Evolutionary conservation across 2,797 vertebrate species (phyloP), one percentile per base, ranked within the genome.

Genomic region (Ispidina picta): DNA sequence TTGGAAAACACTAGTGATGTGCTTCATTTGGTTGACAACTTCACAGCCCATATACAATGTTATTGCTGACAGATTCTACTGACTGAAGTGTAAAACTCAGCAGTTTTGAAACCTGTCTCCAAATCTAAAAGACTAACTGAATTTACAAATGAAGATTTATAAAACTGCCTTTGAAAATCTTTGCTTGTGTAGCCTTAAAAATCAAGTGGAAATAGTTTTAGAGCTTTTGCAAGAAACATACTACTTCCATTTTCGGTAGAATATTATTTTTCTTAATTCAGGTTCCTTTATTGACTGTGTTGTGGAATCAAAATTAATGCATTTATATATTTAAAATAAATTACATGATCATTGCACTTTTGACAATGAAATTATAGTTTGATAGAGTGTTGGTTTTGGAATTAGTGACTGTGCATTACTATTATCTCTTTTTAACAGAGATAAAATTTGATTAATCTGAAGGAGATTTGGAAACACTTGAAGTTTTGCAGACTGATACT

Each of bases 381-480:
- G 19, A 60, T 37, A 31, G 26, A 56, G 16, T 81, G 5, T 29
- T n/a, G 59, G 41, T 68, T 88, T 92, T 91, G 79, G 71, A 91
- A 86, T 94, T 80, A 82, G 19, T 46, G 35, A 39, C 63, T 71
- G 33, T 68, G 22, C n/a, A 48, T 90, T 78, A 43, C 33, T 89
- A 46, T 82, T 91, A 55, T 52, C 18, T 91, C 25, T 49, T 70
- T 72, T 59, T 54, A 75, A 72, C 7, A 65, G 80, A 90, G 65
- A 85, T 63, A 94, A 94, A 88, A 83, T 91, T 83, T 93, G 37
- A 90, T 92, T 80, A 76, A 79, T 14, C 26, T 90, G 65, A 75
- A 89, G 70, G 51, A 83, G 64, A 69, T 75, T 70, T 88, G 86
- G 39, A 86, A 49, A 8, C 19, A 71, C 29, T 92, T 83, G 33